A percentile compares a stretch with the other conserved stretches of the same genome.
Evolutionary conservation across 2,888 invertebrate genomes (phyloP).

Genomic region (Cerastoderma edule): DNA sequence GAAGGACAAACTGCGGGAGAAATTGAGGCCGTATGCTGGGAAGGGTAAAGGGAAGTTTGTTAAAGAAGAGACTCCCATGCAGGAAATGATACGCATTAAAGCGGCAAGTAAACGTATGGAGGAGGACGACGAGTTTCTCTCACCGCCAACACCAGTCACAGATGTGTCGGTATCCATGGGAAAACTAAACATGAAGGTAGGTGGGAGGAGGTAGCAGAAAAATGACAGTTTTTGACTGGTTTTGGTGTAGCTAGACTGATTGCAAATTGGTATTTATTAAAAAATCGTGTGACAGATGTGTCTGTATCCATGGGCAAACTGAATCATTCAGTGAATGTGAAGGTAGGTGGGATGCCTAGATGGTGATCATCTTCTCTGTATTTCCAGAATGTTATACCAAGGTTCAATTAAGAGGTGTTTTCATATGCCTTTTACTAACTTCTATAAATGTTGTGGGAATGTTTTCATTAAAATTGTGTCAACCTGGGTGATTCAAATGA

Average conservation of each 20-base stretch:
- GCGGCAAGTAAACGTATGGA: constrained; percentile 1
- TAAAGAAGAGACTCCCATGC: constrained; percentile 6
- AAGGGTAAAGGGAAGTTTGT: constrained; percentile 20
- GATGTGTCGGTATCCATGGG: background rate
- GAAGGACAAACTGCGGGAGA: constrained; percentile 34
- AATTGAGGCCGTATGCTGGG: constrained; percentile 23
- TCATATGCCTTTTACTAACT: no score
- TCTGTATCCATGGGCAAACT: background rate
- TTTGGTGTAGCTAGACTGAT: background rate
- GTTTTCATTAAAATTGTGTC: no score
- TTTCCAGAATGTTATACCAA: no score
- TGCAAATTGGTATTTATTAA: background rate
- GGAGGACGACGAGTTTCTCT: background rate
- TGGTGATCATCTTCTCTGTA: no score
- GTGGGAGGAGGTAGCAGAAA: no score
- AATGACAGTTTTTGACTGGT: no score
- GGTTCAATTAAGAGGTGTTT: no score
- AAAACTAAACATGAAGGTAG: constrained; percentile 9
- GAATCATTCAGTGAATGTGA: no score
- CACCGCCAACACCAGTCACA: constrained; percentile 11
- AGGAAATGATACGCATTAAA: constrained; percentile 7
- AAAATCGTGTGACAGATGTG: background rate
- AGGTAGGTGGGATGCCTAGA: no score
- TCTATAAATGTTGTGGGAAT: no score
- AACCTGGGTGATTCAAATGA: no score